Base-by-base conservation (phyloP, 2,113 vertebrate genomes). In the Chelonoidis abingdonii region DNA sequence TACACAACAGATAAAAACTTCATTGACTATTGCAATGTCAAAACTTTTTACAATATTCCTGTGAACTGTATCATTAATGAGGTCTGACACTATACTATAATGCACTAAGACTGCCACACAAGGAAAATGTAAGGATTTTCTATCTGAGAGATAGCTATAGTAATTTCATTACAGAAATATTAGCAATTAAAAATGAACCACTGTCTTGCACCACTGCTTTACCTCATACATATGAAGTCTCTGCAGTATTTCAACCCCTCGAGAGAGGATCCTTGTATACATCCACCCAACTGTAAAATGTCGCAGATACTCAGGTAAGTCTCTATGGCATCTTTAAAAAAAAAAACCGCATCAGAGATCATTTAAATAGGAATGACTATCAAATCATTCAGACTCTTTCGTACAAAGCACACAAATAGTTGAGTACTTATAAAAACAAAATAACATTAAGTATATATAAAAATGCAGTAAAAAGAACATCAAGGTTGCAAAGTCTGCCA, bases 251-350 rank as follows among this genome's bases (percentile, higher is more conserved):
- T 99, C 99, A 86, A 99, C 99, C 10, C 98, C 98, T 56, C 98
- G 98, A 62, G 99, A 99, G 90, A 98, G 97, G 81, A 99, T 98
- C 49, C 98, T 98, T 1, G 99, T 99, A 83, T 99, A 99, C 49
- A 99, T 97, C 99, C 99, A 99, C 35, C 99, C 99, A 21, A 98
- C 97, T 0, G 99, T 99, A 96, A 99, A 99, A 93, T 98, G 98
- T 5, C 99, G 98, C 95, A 99, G 98, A 76, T 98, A 99, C 72
- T 98, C 98, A 0, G 99, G 99, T 53, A 99, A 97, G 76, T 91
- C 83, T 84, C 97, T 98, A 49, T 99, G 98, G 96, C 96, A 97
- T 85, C 99, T 99, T 62, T n/a, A 96, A 93, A 31, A 13, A 13
- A 4, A 88, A 80, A 87, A 0, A 57, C 1, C 54, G 87, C 1